These are phyloP conservation scores for Tribolium castaneum DNA, from an alignment of 1,140 invertebrate species.

Conservation along the genomic window DNA sequence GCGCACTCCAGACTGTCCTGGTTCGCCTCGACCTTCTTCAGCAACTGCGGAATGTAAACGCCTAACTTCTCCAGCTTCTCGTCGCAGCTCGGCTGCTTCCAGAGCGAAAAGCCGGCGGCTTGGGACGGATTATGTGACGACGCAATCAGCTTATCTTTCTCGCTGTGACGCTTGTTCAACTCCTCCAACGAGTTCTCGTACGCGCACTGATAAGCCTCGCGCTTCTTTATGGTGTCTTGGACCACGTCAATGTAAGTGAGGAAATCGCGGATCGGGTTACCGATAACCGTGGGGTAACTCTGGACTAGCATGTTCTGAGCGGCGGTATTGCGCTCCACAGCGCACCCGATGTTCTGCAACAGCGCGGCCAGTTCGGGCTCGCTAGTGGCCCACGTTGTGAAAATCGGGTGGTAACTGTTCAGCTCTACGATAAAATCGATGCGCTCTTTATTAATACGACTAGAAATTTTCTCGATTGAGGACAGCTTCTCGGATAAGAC, in stretches of 20 bases:
- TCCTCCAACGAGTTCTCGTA: conserved; percentile 77
- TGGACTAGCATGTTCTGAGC: conserved; percentile 68
- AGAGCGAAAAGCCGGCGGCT: conserved; percentile 65
- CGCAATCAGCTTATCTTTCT: conserved; percentile 63
- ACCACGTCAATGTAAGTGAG: conserved; percentile 76
- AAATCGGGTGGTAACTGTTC: conserved; percentile 69
- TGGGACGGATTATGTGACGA: conserved; percentile 46
- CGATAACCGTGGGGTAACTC: conserved; percentile 60
- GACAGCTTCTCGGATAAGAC: conserved; percentile 74
- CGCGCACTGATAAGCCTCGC: conserved; percentile 77
- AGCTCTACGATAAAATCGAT: conserved; percentile 69
- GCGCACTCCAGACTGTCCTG: conserved; percentile 78
- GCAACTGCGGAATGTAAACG: conserved; percentile 66
- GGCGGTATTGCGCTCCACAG: conserved; percentile 66
- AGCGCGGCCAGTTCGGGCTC: conserved; percentile 68
- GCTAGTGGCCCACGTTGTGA: conserved; percentile 67
- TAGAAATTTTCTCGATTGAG: conserved; percentile 74
- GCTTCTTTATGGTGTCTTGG: conserved; percentile 74
- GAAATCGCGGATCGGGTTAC: conserved; percentile 75
- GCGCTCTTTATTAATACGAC: conserved; percentile 76
- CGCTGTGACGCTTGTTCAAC: conserved; percentile 71
- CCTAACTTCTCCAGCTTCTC: conserved; percentile 70
- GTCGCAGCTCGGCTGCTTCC: conserved; percentile 69
- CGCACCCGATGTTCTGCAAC: conserved; percentile 64
- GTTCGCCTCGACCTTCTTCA: conserved; percentile 69